These are phyloP conservation scores for honey bee (Apis mellifera) DNA, from an alignment of 1,140 invertebrate genomes.

Conservation along the genomic window Amel_HAv3.1 CM009943.2:7285001-7285500, in stretches of 20 bases:
- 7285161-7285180: slow-evolving; percentile 60
- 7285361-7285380: slow-evolving; percentile 61
- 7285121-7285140: slow-evolving; percentile 64
- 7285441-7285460: slow-evolving; percentile 71
- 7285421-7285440: slow-evolving; percentile 64
- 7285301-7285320: slow-evolving; percentile 71
- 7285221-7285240: slow-evolving; percentile 60
- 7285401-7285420: slow-evolving; percentile 65
- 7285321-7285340: slow-evolving; percentile 60
- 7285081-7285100: slow-evolving; percentile 60
- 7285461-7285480: slow-evolving; percentile 70
- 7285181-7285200: slow-evolving; percentile 65
- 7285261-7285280: slow-evolving; percentile 4
- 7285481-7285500: slow-evolving; percentile 53
- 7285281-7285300: slow-evolving; percentile 68
- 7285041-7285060: no score
- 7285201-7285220: slow-evolving; percentile 62
- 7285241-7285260: slow-evolving; percentile 57
- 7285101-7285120: slow-evolving; percentile 66
- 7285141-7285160: slow-evolving; percentile 65
- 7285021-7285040: slow-evolving; percentile 65
- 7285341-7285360: slow-evolving; percentile 64
- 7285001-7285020: slow-evolving; percentile 67
- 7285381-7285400: slow-evolving; percentile 69
- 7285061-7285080: neutral